Conservation (phyloP, 1,140 invertebrate species). For the Asbolus verrucosus region DNA sequence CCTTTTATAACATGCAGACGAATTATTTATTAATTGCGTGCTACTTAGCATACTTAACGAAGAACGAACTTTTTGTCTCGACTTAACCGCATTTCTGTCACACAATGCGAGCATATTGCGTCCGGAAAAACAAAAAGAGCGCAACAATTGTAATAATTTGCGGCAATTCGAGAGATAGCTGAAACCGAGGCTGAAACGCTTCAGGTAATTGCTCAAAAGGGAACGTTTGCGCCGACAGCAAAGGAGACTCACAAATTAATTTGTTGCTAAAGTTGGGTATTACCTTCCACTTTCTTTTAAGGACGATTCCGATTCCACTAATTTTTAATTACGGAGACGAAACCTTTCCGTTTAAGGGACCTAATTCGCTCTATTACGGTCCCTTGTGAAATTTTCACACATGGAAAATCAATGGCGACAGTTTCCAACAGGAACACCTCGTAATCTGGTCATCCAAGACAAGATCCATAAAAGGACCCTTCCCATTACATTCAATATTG, state of each 20-base stretch:
- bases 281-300: neutral
- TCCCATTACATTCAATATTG: slow-evolving; percentile 36
- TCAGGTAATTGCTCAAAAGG: slow-evolving; percentile 32
- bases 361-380: no score
- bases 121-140: neutral
- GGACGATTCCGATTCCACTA: slow-evolving; percentile 2
- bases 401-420: slow-evolving; percentile 27
- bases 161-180: slow-evolving; percentile 10
- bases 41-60: slow-evolving; percentile 33
- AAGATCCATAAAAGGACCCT: slow-evolving; percentile 27
- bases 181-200: slow-evolving; percentile 5
- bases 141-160: slow-evolving; percentile 24
- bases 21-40: slow-evolving; percentile 39
- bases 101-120: neutral
- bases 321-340: slow-evolving; percentile 14
- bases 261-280: slow-evolving; percentile 12
- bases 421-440: no score
- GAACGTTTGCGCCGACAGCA: slow-evolving; percentile 27
- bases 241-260: slow-evolving; percentile 23
- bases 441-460: slow-evolving; percentile 31
- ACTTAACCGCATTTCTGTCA: neutral
- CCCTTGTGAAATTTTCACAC: slow-evolving; percentile 29
- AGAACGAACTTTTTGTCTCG: slow-evolving; percentile 24
- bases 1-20: slow-evolving; percentile 34
- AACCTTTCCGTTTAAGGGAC: no score